These are phyloP conservation scores for Jaculus jaculus DNA, from an alignment of 2,113 vertebrate genomes.

Conservation along the genomic window DNA sequence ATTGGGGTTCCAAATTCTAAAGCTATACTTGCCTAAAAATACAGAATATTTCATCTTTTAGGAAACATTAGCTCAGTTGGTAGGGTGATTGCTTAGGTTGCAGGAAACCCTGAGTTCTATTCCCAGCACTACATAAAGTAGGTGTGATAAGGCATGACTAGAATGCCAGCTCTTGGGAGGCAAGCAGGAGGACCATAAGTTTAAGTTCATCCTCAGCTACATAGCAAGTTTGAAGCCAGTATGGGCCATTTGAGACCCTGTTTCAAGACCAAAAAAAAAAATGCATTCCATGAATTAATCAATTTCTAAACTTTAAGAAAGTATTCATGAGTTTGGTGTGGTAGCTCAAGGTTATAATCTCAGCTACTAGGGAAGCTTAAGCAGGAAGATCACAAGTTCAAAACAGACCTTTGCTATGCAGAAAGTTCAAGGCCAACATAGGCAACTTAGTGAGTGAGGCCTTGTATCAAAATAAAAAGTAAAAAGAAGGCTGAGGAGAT, in stretches of 20 bases:
- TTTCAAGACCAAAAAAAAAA: too few relatives aligned
- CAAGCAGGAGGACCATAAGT: not conserved
- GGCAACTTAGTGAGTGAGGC: not conserved
- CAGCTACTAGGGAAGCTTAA: not conserved
- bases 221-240: not conserved
- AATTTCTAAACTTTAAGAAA: slow-evolving; percentile 42
- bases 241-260: not conserved
- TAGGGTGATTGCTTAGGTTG: not conserved
- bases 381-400: not conserved
- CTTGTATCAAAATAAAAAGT: not conserved
- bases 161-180: not conserved
- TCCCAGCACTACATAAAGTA: not conserved
- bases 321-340: not conserved
- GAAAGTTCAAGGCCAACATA: not conserved
- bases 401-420: not conserved
- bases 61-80: not conserved
- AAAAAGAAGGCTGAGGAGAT: not conserved
- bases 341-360: not conserved
- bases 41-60: slow-evolving; percentile 41
- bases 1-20: slow-evolving; percentile 24
- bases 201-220: not conserved
- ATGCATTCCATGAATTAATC: slow-evolving; percentile 36
- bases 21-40: slow-evolving; percentile 2
- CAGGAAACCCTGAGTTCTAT: not conserved
- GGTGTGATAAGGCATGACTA: not conserved